Conservation (phyloP, 2,113 vertebrate species). For the Antigone vipio region DNA sequence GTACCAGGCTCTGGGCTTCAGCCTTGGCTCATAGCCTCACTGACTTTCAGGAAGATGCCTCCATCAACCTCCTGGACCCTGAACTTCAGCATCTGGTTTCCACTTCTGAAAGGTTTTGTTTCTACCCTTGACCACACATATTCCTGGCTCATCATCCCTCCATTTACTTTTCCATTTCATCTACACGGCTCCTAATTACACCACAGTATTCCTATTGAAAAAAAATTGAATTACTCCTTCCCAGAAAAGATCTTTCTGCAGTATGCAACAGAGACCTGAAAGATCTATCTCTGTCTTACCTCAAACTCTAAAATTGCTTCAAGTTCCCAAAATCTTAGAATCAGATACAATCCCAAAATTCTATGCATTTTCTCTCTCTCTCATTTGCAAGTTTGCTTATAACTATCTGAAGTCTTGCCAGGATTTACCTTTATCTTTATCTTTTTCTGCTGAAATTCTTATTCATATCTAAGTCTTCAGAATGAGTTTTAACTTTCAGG, state of each 20-base stretch:
- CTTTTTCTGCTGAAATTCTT: conserved; percentile 2
- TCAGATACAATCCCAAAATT: not conserved
- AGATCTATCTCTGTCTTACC: not conserved
- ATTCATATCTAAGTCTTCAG: not conserved
- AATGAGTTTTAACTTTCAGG: not conserved
- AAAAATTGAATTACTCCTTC: not conserved
- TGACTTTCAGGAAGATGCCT: not conserved
- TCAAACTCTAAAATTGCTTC: not conserved
- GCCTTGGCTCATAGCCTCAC: not conserved
- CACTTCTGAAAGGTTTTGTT: not conserved
- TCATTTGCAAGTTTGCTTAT: conserved; percentile 6
- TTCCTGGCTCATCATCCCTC: not conserved
- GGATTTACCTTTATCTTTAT: conserved; percentile 26
- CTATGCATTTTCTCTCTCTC: not conserved
- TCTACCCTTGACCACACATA: not conserved
- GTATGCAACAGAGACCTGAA: not conserved
- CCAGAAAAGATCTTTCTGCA: not conserved
- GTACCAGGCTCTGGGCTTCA: not conserved
- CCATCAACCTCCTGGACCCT: not conserved
- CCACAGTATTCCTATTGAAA: not conserved
- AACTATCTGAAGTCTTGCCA: not conserved
- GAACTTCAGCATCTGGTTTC: not conserved
- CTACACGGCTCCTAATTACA: not conserved
- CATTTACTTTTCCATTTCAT: not conserved
- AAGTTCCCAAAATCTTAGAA: not conserved